Evolutionary conservation across 2,113 vertebrate species (phyloP).

Genomic region (Terrapene triunguis): DNA sequence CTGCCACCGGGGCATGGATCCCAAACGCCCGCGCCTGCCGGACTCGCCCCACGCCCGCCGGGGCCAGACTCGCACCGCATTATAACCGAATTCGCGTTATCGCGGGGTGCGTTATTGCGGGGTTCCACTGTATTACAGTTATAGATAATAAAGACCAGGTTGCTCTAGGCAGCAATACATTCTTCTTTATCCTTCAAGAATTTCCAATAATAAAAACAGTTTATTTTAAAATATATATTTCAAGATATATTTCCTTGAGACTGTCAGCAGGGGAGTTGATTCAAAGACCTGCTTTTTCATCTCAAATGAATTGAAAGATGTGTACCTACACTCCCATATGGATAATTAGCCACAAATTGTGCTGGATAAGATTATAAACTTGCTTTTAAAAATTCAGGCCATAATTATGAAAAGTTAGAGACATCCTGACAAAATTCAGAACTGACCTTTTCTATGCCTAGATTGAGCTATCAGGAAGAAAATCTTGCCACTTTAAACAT

Average conservation of each 20-base stretch:
- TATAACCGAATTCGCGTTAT: too few species aligned
- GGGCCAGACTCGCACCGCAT: too few species aligned
- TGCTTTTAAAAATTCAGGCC: slow-evolving; percentile 20
- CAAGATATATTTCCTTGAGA: neutral
- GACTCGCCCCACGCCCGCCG: too few species aligned
- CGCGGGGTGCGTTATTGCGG: too few species aligned
- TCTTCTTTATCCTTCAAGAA: neutral
- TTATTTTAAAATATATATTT: neutral
- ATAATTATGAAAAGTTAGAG: slow-evolving; percentile 29
- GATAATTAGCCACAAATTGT: neutral
- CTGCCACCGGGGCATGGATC: too few species aligned
- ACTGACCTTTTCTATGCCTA: slow-evolving; percentile 49
- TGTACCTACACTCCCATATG: fast-evolving
- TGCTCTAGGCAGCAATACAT: neutral
- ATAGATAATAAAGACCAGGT: neutral
- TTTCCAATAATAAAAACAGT: neutral
- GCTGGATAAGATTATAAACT: neutral
- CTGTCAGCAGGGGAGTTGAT: neutral
- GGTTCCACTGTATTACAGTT: neutral
- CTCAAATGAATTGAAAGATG: neutral
- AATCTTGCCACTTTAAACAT: neutral
- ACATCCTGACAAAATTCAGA: slow-evolving; percentile 50
- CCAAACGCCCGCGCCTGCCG: too few species aligned
- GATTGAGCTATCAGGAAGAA: slow-evolving; percentile 57
- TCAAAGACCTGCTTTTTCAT: neutral